Evolutionary conservation across 2,113 vertebrate genomes (phyloP), one percentile per base, ranked within the genome.

Genomic region (Oceanodroma tethys): DNA sequence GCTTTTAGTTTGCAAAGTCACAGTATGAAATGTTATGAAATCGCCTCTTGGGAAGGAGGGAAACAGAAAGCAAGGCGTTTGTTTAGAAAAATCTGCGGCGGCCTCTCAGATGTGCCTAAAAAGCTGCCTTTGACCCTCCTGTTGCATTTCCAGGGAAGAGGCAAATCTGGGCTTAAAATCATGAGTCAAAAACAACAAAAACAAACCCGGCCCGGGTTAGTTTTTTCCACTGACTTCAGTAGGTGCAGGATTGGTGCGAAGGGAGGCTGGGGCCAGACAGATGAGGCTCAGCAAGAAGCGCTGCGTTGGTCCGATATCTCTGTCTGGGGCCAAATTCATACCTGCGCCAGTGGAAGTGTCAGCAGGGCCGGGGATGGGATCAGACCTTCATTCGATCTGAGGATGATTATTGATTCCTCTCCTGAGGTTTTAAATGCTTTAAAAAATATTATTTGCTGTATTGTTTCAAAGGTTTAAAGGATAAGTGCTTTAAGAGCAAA

Each of bases 1-100:
- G 34, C 19, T 42, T 68, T 65, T 52, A 96, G 83, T 96, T 95
- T 95, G 92, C 95, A 91, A 96, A 96, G 96, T 95, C 95, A 95
- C 96, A 96, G 95, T 90, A 88, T 93, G 96, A 96, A 96, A 95
- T 90, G 96, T 97, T 97, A 97, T 95, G 96, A 97, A 97, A 97
- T 97, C 94, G 93, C 91, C 95, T 92, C 93, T 95, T 95, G 96
- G 93, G 95, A 95, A 97, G 95, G 91, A 96, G 94, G 75, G 93
- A 95, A 97, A 95, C 86, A 96, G 96, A 97, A 97, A 96, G 96
- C 91, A 58, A 95, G 75, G 91, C 91, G 75, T 90, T 95, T 96
- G 94, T 96, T 96, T 91, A 94, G 91, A 87, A 72, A 95, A 95
- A 95, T 92, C 86, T 23, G 68, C n/a, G 47, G 63, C 91, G 79